Percentiles rank a stretch among this genome's conserved stretches.
Conservation (phyloP, 1,140 invertebrate species). For the Zaprionus inermis region DNA sequence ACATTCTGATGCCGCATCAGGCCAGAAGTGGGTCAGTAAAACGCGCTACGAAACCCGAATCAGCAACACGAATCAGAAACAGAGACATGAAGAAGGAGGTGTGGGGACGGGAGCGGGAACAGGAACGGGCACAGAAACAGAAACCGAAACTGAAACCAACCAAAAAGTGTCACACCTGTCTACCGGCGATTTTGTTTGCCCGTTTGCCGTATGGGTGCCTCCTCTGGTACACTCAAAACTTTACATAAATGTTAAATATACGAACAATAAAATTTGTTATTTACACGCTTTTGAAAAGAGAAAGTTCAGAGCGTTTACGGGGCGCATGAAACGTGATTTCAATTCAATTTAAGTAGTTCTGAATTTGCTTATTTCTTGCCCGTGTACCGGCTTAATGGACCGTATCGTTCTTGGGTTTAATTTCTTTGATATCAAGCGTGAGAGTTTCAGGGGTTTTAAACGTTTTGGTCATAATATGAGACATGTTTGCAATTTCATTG, state of each 20-base stretch:
- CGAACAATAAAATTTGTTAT: slow-evolving; percentile 79
- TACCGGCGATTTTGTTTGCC: slow-evolving; percentile 23
- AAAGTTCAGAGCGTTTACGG: slow-evolving; percentile 62
- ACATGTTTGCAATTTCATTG: neutral
- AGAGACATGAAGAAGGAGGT: slow-evolving; percentile 10
- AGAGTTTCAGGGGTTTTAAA: neutral
- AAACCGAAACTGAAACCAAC: slow-evolving; percentile 27
- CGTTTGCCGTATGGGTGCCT: slow-evolving; percentile 35
- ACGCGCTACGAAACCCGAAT: slow-evolving; percentile 50
- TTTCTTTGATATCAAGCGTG: slow-evolving; percentile 41
- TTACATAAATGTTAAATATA: slow-evolving; percentile 76
- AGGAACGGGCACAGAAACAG: slow-evolving; percentile 35
- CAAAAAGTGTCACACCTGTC: slow-evolving; percentile 68
- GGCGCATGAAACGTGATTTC: slow-evolving; percentile 63
- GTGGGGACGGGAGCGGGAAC: slow-evolving; percentile 14
- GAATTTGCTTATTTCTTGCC: slow-evolving; percentile 51
- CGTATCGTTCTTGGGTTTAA: slow-evolving; percentile 4
- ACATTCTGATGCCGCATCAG: slow-evolving; percentile 71
- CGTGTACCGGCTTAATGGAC: neutral
- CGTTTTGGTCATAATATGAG: neutral
- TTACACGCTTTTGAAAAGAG: slow-evolving; percentile 80
- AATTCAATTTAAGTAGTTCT: slow-evolving; percentile 63
- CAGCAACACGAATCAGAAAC: slow-evolving; percentile 47
- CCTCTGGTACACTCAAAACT: slow-evolving; percentile 31
- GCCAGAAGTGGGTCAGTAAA: slow-evolving; percentile 77